Base-by-base conservation (phyloP, 2,888 invertebrate genomes). In the Lycaena phlaeas region DNA sequence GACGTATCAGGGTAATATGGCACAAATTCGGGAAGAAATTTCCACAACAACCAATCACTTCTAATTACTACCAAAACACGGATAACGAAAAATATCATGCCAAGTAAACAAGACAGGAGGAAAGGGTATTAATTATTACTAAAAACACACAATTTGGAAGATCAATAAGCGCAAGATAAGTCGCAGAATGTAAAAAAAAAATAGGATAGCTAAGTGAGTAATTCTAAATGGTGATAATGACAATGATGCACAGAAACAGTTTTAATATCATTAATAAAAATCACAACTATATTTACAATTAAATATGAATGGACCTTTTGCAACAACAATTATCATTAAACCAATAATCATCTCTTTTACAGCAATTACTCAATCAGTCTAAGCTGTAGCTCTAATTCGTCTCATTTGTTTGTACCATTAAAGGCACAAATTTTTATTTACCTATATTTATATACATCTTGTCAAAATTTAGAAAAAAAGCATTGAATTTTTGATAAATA, bases 21-120 rank as follows among this genome's bases (percentile, higher is more conserved):
- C 55, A 59, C 53, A 64, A 50, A 52, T 51, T 56, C 51, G 59
- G 57, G 49, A 48, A 41, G 57, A 47, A 52, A 55, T n/a, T n/a
- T n/a, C 60, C 50, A 74, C 70, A 73, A 72, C 70, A 75, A 64
- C 66, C 68, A 73, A 69, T 70, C 56, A 54, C 51, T 42, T 59
- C 71, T 73, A 55, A 54, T 45, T 44, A 51, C 57, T 38, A 34
- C 34, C 22, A 9, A 68, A 58, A 56, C 59, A 60, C 71, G 76
- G 75, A 61, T 45, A 38, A 58, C 56, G 54, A 43, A 49, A 56
- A 56, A 56, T 54, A 52, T 51, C 79, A 78, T 79, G 79, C 78
- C 60, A 49, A 58, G 59, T 58, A 57, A 57, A 50, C 43, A 44
- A 51, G 26, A 10, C 22, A 38, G 34, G 22, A 41, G 28, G 41